Evolutionary conservation across 2,113 vertebrate species (phyloP), one percentile per base, ranked within the genome.

Genomic region (Tyto alba): DNA sequence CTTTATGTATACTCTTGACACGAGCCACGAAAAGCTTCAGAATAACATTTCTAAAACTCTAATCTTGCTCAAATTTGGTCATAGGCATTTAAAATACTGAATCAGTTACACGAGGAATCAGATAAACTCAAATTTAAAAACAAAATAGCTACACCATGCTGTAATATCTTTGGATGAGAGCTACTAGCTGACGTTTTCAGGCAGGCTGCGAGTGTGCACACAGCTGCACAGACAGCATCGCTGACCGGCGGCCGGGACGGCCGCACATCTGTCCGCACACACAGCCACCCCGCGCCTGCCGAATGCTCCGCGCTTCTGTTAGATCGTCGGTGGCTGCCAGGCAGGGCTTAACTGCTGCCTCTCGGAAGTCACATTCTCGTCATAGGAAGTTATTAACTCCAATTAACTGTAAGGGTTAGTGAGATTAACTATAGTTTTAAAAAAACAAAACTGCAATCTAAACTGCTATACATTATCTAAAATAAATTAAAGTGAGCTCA

Each of bases 291-390:
- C 1, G 0, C 62, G 71, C 63, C 59, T 76, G 34, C 62, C 0
- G 0, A 83, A 40, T 6, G 11, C 25, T 43, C 76, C 0, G 0
- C 0, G 0, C 15, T 20, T 22, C 86, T 63, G 19, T 41, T 52
- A 59, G 38, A 87, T 14, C 43, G 74, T 72, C 73, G 18, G 7
- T 5, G 43, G 25, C 9, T 59, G 91, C 38, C 83, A 90, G 59
- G 29, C 6, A 30, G 56, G 9, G 3, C 17, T 90, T 16, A 63
- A 57, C 22, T 23, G 38, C 55, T 45, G 41, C 14, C 5, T 3
- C 32, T 67, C 43, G 68, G 27, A 89, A 62, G 18, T 38, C 57
- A 38, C 1, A 3, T 17, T 93, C 55, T 69, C 30, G 7, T 34
- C 19, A 36, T 3, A n/a, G 38, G 25, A 68, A 88, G 68, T 75